These are phyloP conservation scores for Tupiocoris notatus DNA, from an alignment of 2,888 invertebrate species.

Conservation along the genomic window DNA sequence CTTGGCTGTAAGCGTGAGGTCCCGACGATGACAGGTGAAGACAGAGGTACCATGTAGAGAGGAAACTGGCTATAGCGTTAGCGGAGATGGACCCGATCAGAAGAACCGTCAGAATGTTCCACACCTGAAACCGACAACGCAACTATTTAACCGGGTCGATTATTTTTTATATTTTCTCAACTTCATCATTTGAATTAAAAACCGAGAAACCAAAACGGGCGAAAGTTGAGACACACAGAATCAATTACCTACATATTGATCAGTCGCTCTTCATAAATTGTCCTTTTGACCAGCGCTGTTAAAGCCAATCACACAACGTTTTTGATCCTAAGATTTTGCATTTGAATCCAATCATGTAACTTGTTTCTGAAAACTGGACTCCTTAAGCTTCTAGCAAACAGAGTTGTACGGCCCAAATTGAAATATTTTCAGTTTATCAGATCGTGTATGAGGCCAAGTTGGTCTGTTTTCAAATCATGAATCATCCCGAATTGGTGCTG, in stretches of 20 bases:
- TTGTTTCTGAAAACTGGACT: too few species aligned
- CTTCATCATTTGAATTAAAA: not conserved
- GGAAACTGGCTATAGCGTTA: conserved; percentile 54
- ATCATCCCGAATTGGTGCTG: too few species aligned
- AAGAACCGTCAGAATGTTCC: conserved; percentile 54
- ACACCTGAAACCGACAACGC: conserved; percentile 47
- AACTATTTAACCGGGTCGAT: not conserved
- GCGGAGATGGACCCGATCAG: conserved; percentile 54
- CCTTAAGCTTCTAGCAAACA: too few species aligned
- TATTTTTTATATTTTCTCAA: not conserved
- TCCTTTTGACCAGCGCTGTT: too few species aligned
- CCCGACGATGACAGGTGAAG: conserved; percentile 56
- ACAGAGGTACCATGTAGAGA: conserved; percentile 56
- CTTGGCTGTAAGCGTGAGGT: conserved; percentile 54
- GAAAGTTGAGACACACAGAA: not conserved
- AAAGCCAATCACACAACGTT: too few species aligned
- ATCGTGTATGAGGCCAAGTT: too few species aligned
- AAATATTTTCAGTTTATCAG: too few species aligned
- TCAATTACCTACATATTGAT: not conserved
- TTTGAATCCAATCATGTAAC: too few species aligned
- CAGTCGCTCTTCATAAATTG: too few species aligned
- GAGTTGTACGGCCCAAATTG: too few species aligned
- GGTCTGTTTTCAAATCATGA: too few species aligned
- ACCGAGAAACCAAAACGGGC: not conserved
- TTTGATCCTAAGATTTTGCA: too few species aligned